Percentiles rank a stretch among this genome's conserved stretches.
Evolutionary conservation across 2,113 vertebrate genomes (phyloP).

Genomic region (Daubentonia madagascariensis): DNA sequence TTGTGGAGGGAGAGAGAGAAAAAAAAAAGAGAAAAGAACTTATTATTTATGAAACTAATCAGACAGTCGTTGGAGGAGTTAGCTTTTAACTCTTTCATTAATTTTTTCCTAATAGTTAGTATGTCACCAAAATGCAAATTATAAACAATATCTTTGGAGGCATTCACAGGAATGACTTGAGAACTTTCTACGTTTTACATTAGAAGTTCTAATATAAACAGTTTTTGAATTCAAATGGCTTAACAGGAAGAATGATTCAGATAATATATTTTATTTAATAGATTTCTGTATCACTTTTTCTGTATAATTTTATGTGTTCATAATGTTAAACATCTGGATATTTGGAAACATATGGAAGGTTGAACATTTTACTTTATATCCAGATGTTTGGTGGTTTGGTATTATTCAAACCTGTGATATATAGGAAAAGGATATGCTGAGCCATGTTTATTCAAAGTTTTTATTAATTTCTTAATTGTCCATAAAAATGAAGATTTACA

Average conservation of each 20-base stretch:
- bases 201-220: not conserved
- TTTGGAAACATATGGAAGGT: constrained; percentile 1
- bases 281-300: not conserved
- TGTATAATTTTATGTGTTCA: not conserved
- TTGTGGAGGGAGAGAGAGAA: not conserved
- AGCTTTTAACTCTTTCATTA: not conserved
- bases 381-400: constrained; percentile 42
- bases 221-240: not conserved
- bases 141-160: not conserved
- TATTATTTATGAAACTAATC: constrained; percentile 33
- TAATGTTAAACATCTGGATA: not conserved
- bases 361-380: constrained; percentile 1
- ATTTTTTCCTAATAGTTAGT: constrained; percentile 1
- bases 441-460: not conserved
- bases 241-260: not conserved
- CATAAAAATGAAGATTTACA: not conserved
- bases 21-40: not conserved
- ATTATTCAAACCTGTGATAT: not conserved
- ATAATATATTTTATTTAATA: not conserved
- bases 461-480: not conserved
- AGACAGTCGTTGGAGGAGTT: not conserved
- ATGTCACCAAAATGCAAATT: not conserved
- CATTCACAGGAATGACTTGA: not conserved
- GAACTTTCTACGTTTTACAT: not conserved
- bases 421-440: not conserved